These are phyloP conservation scores for Gallinago media DNA, from an alignment of 2,113 vertebrate genomes.

Conservation along the genomic window DNA sequence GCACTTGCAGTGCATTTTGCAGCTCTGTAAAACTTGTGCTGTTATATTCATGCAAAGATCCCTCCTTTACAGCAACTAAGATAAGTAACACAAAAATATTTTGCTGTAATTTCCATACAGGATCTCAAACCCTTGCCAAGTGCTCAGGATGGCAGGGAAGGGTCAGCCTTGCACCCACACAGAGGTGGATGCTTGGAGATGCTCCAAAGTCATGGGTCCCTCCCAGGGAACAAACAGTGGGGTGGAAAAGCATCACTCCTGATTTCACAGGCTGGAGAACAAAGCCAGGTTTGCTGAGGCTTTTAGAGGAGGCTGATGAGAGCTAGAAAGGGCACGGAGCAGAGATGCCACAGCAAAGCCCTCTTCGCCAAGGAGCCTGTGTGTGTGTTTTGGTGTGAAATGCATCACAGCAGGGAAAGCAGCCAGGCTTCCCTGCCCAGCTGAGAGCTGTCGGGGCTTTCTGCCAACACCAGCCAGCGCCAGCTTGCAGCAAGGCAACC, in stretches of 20 bases:
- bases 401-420: background rate
- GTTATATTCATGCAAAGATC: background rate
- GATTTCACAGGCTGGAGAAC: background rate
- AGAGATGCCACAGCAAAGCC: background rate
- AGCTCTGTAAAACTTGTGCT: background rate
- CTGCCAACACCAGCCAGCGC: background rate
- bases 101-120: background rate
- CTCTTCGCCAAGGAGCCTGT: background rate
- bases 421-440: background rate
- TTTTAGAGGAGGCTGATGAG: background rate
- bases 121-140: background rate
- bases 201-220: background rate
- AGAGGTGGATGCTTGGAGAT: accelerated
- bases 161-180: background rate
- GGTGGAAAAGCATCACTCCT: background rate
- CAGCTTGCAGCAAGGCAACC: background rate
- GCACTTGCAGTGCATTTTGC: accelerated
- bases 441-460: background rate
- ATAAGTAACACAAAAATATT: background rate
- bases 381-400: background rate
- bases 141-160: background rate
- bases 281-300: background rate
- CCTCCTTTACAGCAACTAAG: background rate
- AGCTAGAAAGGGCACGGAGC: background rate
- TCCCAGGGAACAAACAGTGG: background rate